Percentiles rank a stretch among this genome's conserved stretches.
Conservation (phyloP, 2,113 vertebrate genomes). For the Tangachromis dhanisi region DNA sequence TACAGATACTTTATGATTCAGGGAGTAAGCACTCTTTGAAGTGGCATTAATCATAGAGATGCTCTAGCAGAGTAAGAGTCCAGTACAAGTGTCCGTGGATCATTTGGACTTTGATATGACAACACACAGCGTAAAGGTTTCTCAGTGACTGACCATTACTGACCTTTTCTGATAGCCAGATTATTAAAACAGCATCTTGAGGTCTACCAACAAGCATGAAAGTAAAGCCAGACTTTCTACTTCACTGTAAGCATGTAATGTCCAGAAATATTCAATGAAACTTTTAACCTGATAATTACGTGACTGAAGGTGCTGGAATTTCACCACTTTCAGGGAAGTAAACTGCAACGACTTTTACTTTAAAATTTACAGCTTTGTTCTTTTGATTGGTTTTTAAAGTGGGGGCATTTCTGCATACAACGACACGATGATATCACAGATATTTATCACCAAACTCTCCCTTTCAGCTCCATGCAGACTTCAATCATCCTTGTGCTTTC, state of each 20-base stretch:
- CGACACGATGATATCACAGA: accelerated
- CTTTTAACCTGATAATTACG: background rate
- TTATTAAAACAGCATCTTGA: background rate
- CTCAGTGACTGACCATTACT: background rate
- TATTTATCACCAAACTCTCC: background rate
- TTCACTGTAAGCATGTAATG: background rate
- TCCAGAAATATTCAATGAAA: accelerated
- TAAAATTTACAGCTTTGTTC: background rate
- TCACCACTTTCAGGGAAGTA: background rate
- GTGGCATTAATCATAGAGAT: background rate
- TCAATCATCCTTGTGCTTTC: background rate
- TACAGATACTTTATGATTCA: background rate
- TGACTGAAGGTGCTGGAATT: background rate
- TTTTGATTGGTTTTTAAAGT: background rate
- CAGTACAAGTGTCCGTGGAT: background rate
- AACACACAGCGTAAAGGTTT: accelerated
- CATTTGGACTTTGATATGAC: background rate
- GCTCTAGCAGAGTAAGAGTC: background rate
- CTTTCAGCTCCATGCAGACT: accelerated
- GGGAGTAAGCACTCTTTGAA: background rate
- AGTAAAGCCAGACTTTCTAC: accelerated
- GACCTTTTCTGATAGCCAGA: background rate
- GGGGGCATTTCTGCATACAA: background rate
- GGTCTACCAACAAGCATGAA: background rate
- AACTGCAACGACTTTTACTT: background rate